Evolutionary conservation across 1,140 invertebrate species (phyloP).

Genomic region (Temnothorax curvispinosus): DNA sequence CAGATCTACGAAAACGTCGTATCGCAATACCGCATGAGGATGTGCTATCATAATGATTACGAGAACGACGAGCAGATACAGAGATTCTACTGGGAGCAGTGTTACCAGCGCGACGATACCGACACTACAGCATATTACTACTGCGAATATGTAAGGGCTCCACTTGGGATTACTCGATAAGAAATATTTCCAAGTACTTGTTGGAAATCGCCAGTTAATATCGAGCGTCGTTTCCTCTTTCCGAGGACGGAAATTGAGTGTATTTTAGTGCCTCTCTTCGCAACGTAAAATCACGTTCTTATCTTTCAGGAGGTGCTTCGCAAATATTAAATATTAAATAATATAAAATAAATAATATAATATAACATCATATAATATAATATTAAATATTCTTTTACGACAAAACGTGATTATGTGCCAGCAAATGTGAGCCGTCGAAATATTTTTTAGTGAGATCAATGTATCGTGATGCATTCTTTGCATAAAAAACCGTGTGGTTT

Average conservation of each 20-base stretch:
- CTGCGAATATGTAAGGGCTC: constrained; percentile 85
- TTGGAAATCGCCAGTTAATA: not conserved
- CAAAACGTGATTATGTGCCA: not conserved
- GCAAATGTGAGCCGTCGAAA: not conserved
- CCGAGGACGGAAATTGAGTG: not conserved
- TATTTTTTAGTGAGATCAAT: not conserved
- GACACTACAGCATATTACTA: constrained; percentile 85
- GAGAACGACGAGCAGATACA: constrained; percentile 85
- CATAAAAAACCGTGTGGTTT: not conserved
- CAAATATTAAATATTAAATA: not conserved
- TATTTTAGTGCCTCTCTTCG: not conserved
- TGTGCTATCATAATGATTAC: constrained; percentile 85
- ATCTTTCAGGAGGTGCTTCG: not conserved
- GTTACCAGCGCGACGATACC: constrained; percentile 81
- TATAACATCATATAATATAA: too few relatives aligned
- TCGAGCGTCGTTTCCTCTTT: constrained; percentile 25
- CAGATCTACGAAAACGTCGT: constrained; percentile 85
- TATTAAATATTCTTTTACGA: not conserved
- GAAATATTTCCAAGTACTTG: constrained; percentile 10
- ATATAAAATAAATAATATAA: too few relatives aligned
- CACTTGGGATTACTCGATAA: not conserved
- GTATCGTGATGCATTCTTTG: not conserved
- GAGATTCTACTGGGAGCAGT: constrained; percentile 85
- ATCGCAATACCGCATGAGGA: constrained; percentile 84
- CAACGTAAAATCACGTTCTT: not conserved